Base-by-base conservation (phyloP, 1,140 invertebrate genomes). In the Vanessa atalanta region DNA sequence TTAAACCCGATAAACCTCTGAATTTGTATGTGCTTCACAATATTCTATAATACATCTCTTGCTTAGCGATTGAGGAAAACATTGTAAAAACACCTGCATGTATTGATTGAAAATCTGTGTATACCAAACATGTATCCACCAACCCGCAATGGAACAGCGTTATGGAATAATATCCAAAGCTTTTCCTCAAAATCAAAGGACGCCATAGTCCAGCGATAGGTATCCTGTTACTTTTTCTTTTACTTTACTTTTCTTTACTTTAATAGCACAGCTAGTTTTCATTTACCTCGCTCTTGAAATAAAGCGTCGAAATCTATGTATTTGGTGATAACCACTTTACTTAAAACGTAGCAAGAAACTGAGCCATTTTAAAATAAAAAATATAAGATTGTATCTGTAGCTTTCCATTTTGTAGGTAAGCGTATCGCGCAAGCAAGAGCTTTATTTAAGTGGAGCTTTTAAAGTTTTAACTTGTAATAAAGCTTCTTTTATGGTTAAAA, bases 391-490 rank as follows among this genome's bases (percentile, higher is more conserved):
- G 48, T 65, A 70, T 69, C 47, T 73, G 57, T 74, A 60, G 55
- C 14, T 73, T 63, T 37, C 37, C 31, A 73, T 73, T 68, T 63
- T 68, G 65, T 57, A 68, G 64, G 53, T 68, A 68, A 73, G 65
- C 72, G 53, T 47, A 67, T 68, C 70, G 61, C 31, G 70, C 70
- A 53, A 72, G 60, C 61, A 53, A 72, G 68, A 75, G 73, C 67
- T 75, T 75, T 61, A 70, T 70, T 51, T 70, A 75, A 75, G 73
- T 75, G 53, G 50, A 75, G 73, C 73, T 75, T 51, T 70, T 75
- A 75, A 75, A 75, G 73, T 75, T 75, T 75, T 66, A 70, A 75
- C 73, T 69, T 61, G 67, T 75, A 70, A 75, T 75, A 75, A 75
- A 75, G 73, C 73, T 70, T 65, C 73, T 75, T 75, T 70, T 75